Evolutionary conservation across 2,888 invertebrate genomes (phyloP), one percentile per base, ranked within the genome.

Genomic region (Ormyrus labotus): DNA sequence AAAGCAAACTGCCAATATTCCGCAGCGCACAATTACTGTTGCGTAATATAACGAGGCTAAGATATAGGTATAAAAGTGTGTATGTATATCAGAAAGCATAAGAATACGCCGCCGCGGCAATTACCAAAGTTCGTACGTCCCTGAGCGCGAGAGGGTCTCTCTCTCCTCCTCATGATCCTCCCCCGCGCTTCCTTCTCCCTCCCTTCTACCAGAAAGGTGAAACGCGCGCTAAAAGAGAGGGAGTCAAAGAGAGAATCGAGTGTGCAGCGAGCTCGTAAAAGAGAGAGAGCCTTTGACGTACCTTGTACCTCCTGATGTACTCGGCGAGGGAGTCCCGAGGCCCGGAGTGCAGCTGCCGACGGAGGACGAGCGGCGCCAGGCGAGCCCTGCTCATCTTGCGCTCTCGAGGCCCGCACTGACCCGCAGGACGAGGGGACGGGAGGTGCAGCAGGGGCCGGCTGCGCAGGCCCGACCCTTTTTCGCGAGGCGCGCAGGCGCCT

Each of bases 341-440:
- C 50, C 50, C 51, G 9, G 65, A 34, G 4, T n/a, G 19, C 48
- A 34, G 53, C n/a, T 57, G 60, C 1, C 34, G 63, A 61, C 7
- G 63, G 13, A 72, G 2, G n/a, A 71, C 13, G 13, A 13, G 3
- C 5, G 19, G 34, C n/a, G 48, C n/a, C 51, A 19, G 5, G 19
- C 3, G 48, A 78, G 53, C 58, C 64, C 58, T 79, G 69, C 64
- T 79, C 79, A 79, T 79, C 73, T 60, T 79, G 74, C 74, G 58
- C 74, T 74, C 74, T 70, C 74, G 64, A 45, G 69, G 58, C 3
- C 68, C 79, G 69, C 79, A 79, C 79, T 74, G 53, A 57, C 34
- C 19, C 61, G 50, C 48, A 57, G 47, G 47, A 19, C 64, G 6
- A 13, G 11, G n/a, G 48, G 11, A 0, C 50, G n/a, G 6, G 13